phyloP scores from a whole-genome alignment of 1,140 invertebrate genomes.

The Nomia melanderi region DNA sequence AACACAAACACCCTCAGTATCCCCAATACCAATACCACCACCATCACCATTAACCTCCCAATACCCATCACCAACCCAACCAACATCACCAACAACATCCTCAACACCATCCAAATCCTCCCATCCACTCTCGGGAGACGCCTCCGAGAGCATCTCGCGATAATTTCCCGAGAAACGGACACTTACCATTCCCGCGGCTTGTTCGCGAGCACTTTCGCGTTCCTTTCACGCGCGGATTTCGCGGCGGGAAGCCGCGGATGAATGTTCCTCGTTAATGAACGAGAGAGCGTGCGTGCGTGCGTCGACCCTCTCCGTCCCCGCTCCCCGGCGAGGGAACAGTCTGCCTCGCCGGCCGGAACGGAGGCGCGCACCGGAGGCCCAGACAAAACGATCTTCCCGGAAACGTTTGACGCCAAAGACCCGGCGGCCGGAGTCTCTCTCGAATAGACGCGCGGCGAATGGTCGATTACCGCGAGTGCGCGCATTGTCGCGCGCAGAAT shows the following conservation, averaged over 20 bases:
- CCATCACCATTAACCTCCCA: too few relatives aligned
- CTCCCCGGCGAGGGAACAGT: background rate
- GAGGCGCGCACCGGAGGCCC: background rate
- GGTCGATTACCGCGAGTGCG: background rate
- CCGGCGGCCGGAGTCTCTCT: background rate
- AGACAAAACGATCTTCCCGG: background rate
- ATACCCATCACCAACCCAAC: too few relatives aligned
- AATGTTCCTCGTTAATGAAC: constrained; percentile 36
- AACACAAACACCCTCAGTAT: too few relatives aligned
- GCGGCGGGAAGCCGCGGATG: constrained; percentile 12
- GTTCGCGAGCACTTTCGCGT: background rate
- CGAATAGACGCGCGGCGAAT: background rate
- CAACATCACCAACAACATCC: too few relatives aligned
- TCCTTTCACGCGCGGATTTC: constrained; percentile 8
- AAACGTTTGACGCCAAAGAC: background rate
- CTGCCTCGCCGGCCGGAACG: background rate
- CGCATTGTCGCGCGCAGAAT: too few relatives aligned
- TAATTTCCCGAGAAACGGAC: background rate
- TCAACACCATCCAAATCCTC: too few relatives aligned
- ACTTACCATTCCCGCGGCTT: background rate
- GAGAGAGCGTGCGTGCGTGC: too few relatives aligned
- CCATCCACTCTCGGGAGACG: too few relatives aligned
- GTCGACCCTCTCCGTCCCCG: background rate
- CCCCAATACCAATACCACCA: too few relatives aligned
- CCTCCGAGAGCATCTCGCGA: too few relatives aligned